Evolutionary conservation across 2,113 vertebrate genomes (phyloP), one percentile per base, ranked within the genome.

Genomic region (Trichomycterus rosablanca): DNA sequence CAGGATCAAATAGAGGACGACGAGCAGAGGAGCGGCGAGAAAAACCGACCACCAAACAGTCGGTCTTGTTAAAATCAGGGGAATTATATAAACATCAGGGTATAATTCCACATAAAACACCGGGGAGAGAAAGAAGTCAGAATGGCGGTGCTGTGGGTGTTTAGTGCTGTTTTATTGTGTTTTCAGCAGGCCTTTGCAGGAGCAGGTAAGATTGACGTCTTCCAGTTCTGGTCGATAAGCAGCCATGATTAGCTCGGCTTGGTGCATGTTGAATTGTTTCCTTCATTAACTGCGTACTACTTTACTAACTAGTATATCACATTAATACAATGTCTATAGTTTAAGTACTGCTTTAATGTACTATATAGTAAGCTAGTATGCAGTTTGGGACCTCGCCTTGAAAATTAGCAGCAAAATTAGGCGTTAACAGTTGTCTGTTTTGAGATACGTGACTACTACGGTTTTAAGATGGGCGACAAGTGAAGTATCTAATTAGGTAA

Each of bases 181-280:
- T 78, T 81, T 46, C 83, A 73, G 66, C 56, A 62, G 66, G 74
- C 70, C 48, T 63, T 43, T 9, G 80, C 84, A 5, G 32, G 45
- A 54, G 83, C 87, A 87, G 86, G 87, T 89, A 82, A 79, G 78
- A 56, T 64, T 66, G n/a, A 15, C 2, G 19, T 55, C 32, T 70
- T 61, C 61, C 43, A 32, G 42, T 4, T 14, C 4, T 6, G 2
- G 14, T n/a, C 40, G 42, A 11, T 34, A 3, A 35, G 1, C 40
- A 37, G 42, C 60, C 20, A 10, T 26, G 3, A 37, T 7, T 7
- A 2, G 20, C 37, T 14, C 14, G 15, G 37, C 37, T 40, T n/a
- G 5, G 14, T 40, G 12, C 37, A 14, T 40, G n/a, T n/a, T 40
- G 11, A 12, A 5, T 40, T 11, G 14, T 26, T 26, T 18, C 7